phyloP scores from a whole-genome alignment of 1,140 invertebrate genomes.

The Antheraea pernyi region DNA sequence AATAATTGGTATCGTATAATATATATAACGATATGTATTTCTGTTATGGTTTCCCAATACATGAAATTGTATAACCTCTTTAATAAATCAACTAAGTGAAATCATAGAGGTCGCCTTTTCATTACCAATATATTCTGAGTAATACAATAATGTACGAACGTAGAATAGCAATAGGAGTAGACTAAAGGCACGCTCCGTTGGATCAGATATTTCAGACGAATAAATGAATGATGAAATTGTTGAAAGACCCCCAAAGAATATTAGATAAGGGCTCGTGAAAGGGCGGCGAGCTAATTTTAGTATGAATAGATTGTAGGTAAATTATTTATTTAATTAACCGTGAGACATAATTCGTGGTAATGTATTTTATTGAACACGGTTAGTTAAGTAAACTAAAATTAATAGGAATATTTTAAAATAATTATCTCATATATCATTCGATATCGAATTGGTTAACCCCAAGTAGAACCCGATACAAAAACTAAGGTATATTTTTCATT shows the following conservation, averaged over 20 bases:
- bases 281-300: background rate
- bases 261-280: slow-evolving; percentile 13
- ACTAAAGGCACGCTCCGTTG: slow-evolving; percentile 14
- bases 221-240: slow-evolving; percentile 28
- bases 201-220: slow-evolving; percentile 17
- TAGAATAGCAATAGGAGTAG: slow-evolving; percentile 17
- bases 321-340: background rate
- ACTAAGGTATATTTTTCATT: too few relatives aligned
- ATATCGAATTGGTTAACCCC: too few relatives aligned
- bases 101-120: background rate
- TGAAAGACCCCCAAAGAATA: slow-evolving; percentile 21
- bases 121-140: slow-evolving; percentile 12
- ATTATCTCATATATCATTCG: too few relatives aligned
- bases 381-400: background rate
- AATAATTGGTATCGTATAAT: too few relatives aligned
- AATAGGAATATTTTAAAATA: too few relatives aligned
- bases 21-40: too few relatives aligned
- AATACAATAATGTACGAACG: slow-evolving; percentile 13
- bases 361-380: background rate
- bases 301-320: background rate
- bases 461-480: too few relatives aligned
- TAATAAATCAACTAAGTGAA: background rate
- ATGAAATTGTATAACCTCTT: background rate
- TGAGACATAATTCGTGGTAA: background rate
- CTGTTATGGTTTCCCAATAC: background rate